Evolutionary conservation across 2,113 vertebrate species (phyloP), one percentile per base, ranked within the genome.

Genomic region (Pogonocichla stellata): DNA sequence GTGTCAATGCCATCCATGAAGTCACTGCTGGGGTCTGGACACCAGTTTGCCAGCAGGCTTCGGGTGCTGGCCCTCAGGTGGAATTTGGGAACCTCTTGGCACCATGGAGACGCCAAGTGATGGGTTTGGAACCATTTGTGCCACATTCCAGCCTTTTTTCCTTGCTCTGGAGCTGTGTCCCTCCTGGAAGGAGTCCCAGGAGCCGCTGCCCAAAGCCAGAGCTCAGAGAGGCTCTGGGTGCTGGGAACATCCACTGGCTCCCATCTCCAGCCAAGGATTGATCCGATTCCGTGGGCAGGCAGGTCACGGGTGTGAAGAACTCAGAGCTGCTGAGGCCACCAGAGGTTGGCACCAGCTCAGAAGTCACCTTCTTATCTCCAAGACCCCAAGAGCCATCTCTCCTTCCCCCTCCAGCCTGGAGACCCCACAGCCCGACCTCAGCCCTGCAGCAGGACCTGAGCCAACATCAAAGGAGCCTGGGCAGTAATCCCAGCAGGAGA

Each of bases 61-160:
- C 42, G 48, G 62, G 38, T 3, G 10, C 8, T 34, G 2, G 34
- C 11, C 53, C 61, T 61, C 5, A 1, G 1, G 6, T 0, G 0
- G 38, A 24, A 40, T 57, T 70, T 4, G 9, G 79, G 65, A 57
- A 60, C 1, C 1, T 1, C 31, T 31, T 0, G 3, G 54, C n/a
- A 29, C 38, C 22, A 1, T 1, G 9, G 82, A 62, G 66, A 64
- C 3, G 2, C 58, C 6, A 1, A 73, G 40, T 0, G 6, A 82
- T 9, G 20, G 31, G 26, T 86, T 40, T 34, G 38, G 16, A 60
- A 8, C 53, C 31, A 1, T 33, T 51, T 60, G 53, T 72, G 29
- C 24, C 31, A 2, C 0, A 2, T 65, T 29, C 31, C 19, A 10
- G 13, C 18, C 43, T 47, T 36, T 69, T 50, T 7, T 18, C 12